Evolutionary conservation across 2,888 invertebrate species (phyloP), one percentile per base, ranked within the genome.

Genomic region (Nebria salina): DNA sequence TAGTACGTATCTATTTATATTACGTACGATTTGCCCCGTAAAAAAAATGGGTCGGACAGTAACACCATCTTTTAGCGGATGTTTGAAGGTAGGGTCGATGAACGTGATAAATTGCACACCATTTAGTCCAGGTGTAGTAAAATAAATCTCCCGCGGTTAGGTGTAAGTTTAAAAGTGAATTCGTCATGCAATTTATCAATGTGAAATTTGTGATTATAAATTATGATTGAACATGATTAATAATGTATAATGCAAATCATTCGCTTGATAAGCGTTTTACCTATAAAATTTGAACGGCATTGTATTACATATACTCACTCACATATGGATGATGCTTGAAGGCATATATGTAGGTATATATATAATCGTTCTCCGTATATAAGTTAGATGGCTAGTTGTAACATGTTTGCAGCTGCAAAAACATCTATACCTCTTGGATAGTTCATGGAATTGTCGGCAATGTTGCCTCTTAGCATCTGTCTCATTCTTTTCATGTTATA

Each of bases 381-480:
- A 54, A 13, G 13, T 13, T 8, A 54, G 54, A 8, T 54, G 8
- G 54, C 8, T 54, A 54, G 54, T 11, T 54, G 54, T 54, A 54
- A 54, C 54, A 54, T 75, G 75, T 75, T 43, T n/a, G 42, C 75
- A 75, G 43, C 75, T 75, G 75, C 75, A 75, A 75, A 75, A 75
- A 75, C 75, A 75, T 54, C 20, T 15, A 43, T 75, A 41, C 13
- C 34, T 72, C n/a, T 34, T 9, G 43, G 15, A 75, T 75, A 43
- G 75, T 75, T 75, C 75, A 75, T 54, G 75, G 75, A 75, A 75
- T 43, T 54, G 75, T 54, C 42, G 75, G 20, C 72, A 26, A 54
- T 13, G 8, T 13, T 6, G 8, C 54, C 54, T 54, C 54, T 13
- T 54, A 54, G 13, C 54, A 54, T 54, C 8, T 54, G 54, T 54